Conservation (phyloP, 2,113 vertebrate species). For the Amblyornis subalaris region DNA sequence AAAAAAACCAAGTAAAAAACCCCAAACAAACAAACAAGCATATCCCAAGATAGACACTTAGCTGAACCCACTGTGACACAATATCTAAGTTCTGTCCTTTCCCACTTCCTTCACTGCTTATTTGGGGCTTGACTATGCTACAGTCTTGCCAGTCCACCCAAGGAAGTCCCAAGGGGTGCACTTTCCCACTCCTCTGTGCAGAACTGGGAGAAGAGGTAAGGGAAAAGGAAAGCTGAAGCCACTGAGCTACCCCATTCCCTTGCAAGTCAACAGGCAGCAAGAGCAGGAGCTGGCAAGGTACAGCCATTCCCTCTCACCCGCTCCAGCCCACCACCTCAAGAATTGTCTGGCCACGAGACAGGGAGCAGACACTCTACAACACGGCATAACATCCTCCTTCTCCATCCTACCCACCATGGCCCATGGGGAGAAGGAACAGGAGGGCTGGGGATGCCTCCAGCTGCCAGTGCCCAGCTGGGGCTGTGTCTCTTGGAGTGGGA, state of each 20-base stretch:
- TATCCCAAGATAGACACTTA: neutral
- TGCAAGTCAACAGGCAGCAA: neutral
- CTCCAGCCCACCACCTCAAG: neutral
- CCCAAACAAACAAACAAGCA: neutral
- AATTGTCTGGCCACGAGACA: neutral
- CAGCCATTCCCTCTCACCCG: neutral
- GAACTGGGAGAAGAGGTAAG: neutral
- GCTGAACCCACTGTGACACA: neutral
- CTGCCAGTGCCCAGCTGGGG: neutral
- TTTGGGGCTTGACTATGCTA: neutral
- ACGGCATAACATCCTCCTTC: neutral
- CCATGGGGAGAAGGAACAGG: neutral
- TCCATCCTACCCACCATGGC: accelerated
- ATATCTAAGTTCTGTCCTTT: neutral
- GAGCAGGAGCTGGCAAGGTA: neutral
- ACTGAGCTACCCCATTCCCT: neutral
- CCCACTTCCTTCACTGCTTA: neutral
- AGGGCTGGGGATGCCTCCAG: neutral
- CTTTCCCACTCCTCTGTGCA: neutral
- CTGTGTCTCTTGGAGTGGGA: neutral
- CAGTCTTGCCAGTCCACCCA: neutral
- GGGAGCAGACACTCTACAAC: neutral
- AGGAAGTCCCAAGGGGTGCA: neutral
- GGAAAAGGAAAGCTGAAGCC: neutral
- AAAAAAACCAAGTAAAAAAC: neutral